Evolutionary conservation across 2,888 invertebrate species (phyloP).

Genomic region (Erpobdella octoculata): DNA sequence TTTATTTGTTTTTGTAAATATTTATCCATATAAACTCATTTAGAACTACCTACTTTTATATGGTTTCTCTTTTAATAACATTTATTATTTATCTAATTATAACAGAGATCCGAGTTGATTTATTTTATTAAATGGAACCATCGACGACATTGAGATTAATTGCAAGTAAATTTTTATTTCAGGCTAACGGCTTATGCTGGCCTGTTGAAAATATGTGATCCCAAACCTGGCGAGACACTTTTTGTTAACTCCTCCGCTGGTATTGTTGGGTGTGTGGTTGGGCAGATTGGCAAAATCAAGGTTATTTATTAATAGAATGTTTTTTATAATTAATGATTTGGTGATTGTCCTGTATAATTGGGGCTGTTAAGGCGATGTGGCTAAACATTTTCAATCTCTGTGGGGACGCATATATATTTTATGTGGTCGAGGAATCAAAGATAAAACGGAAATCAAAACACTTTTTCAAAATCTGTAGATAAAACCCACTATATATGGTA

Average conservation of each 20-base stretch:
- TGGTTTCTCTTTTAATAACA: neutral
- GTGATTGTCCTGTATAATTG: no score
- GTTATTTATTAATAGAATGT: slow-evolving; percentile 52
- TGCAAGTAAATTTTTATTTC: slow-evolving; percentile 5
- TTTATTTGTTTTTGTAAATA: no score
- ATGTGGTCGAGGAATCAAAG: no score
- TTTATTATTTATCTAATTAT: neutral
- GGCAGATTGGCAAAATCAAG: slow-evolving; percentile 69
- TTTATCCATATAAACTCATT: no score
- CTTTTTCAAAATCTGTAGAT: no score
- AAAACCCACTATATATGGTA: no score
- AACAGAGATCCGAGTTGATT: neutral
- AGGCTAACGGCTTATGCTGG: slow-evolving; percentile 70
- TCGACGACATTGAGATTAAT: neutral
- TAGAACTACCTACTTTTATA: neutral
- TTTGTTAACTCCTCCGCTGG: slow-evolving; percentile 70
- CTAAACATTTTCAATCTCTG: no score
- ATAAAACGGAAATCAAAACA: no score
- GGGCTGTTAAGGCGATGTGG: no score
- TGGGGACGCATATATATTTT: no score
- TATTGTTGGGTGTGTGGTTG: slow-evolving; percentile 69
- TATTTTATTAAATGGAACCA: neutral
- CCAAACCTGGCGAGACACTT: slow-evolving; percentile 66
- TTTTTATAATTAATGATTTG: neutral
- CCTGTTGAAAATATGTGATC: slow-evolving; percentile 63